Base-by-base conservation (phyloP, 2,797 vertebrate species). In the Myotis findleyi region DNA sequence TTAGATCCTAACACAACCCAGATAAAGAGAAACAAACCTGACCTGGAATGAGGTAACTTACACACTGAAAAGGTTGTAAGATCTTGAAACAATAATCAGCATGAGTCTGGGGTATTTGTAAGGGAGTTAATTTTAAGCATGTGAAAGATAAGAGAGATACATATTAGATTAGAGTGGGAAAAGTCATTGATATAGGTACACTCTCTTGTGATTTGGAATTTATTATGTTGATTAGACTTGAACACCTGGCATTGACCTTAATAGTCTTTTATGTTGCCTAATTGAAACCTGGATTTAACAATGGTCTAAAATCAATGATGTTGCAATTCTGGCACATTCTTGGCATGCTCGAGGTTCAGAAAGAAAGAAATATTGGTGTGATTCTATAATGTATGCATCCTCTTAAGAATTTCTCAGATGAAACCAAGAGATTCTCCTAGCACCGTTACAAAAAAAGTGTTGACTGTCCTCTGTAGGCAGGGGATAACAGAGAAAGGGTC, bases 51-150 rank as follows among this genome's bases (percentile, higher is more conserved):
- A 69, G 47, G 49, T 25, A 79, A 8, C 21, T 41, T 68, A 21
- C 16, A 68, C 16, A 3, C 66, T 20, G 68, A 69, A 57, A 57
- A 53, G 9, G 2, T 25, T 81, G 14, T 9, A 64, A 41, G 20
- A 64, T 87, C 21, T 72, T 93, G 44, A 73, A 81, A 86, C 30
- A 92, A 81, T 47, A 64, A 64, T 86, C 51, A 86, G 47, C 5
- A 6, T 59, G 66, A 89, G 38, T 49, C 9, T 79, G 0, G 23
- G 27, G 25, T 87, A 72, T 23, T 16, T 64, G 16, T 38, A n/a
- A 69, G 23, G 16, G 20, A 20, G 3, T 59, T 87, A 64, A 53
- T 53, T 81, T 87, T 64, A 81, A 80, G 27, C 11, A 51, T 62
- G 14, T 44, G 21, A 62, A n/a, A 73, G 57, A 57, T 57, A 23